phyloP scores from a whole-genome alignment of 1,140 invertebrate genomes.

The Leptinotarsa lineolata region DNA sequence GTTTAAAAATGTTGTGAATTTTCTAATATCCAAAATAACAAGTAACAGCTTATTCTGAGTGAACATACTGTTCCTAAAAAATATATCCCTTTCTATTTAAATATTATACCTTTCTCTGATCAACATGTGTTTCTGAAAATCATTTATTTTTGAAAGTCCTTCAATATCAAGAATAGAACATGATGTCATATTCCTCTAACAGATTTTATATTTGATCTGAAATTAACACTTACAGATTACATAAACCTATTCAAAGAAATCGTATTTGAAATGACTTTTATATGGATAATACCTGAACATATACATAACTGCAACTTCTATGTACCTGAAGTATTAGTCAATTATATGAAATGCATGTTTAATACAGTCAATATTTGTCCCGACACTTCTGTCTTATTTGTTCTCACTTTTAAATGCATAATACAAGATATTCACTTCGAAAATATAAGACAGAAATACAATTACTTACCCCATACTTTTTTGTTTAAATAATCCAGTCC shows the following conservation, averaged over 20 bases:
- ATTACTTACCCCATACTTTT: not conserved
- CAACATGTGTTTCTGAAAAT: slow-evolving; percentile 2
- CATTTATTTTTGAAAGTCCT: slow-evolving; percentile 7
- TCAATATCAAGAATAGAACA: not conserved
- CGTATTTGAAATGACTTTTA: not conserved
- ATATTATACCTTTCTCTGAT: not conserved
- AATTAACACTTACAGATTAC: not conserved
- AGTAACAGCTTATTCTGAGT: too few relatives aligned
- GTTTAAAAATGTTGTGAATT: too few relatives aligned
- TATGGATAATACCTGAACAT: not conserved
- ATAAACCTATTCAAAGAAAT: not conserved
- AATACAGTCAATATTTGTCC: not conserved
- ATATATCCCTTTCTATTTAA: too few relatives aligned
- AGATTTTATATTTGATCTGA: not conserved
- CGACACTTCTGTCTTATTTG: not conserved
- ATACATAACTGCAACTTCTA: not conserved
- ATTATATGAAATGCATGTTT: not conserved
- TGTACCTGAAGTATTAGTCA: not conserved
- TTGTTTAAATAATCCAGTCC: not conserved
- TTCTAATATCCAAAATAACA: too few relatives aligned
- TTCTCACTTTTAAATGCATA: too few relatives aligned
- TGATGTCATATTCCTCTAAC: slow-evolving; percentile 9
- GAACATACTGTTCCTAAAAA: too few relatives aligned
- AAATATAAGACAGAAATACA: not conserved
- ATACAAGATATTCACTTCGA: not conserved